Base-by-base conservation (phyloP, 2,888 invertebrate species). In the Drosophila paranaensis region DNA sequence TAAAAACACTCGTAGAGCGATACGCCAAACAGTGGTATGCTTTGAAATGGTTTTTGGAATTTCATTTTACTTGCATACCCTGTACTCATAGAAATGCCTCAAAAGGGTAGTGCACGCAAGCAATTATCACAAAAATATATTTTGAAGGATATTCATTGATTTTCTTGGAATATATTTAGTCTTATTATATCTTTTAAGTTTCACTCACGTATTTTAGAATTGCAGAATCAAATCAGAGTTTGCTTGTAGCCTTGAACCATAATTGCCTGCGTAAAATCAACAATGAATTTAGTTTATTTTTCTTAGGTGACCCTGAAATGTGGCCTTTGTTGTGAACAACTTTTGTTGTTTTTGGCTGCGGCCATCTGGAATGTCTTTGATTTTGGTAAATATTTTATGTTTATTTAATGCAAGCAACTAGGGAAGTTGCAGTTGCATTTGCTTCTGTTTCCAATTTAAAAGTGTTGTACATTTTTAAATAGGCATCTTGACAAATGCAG, bases 401-500 rank as follows among this genome's bases (percentile, higher is more conserved):
- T 64, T 74, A 67, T 71, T 77, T 69, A 63, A 69, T 51, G 43
- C 27, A 45, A 68, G 54, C 62, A 65, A 46, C 57, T 65, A 56
- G 60, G 65, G 35, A 40, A 42, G 37, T 65, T 72, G 20, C 25
- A 61, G 42, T 37, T 33, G 45, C 56, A 37, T 37, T 35, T 71
- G 58, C 35, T 30, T 51, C 51, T 69, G 68, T 50, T 70, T 74
- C 71, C 64, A 74, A 74, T 77, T 77, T 68, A 78, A 70, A 76
- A 88, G 74, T 71, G 77, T 64, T 79, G 84, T 89, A 74, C 76
- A 83, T 84, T 79, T 81, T 84, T 81, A 73, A 86, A 78, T 69
- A 77, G 85, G 71, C 88, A 64, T 64, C 72, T 67, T 71, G 77
- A 50, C 71, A 81, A 79, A 67, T 64, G 37, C 50, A 68, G 37